Conservation (phyloP, 2,113 vertebrate species). For the Xenopus borealis region DNA sequence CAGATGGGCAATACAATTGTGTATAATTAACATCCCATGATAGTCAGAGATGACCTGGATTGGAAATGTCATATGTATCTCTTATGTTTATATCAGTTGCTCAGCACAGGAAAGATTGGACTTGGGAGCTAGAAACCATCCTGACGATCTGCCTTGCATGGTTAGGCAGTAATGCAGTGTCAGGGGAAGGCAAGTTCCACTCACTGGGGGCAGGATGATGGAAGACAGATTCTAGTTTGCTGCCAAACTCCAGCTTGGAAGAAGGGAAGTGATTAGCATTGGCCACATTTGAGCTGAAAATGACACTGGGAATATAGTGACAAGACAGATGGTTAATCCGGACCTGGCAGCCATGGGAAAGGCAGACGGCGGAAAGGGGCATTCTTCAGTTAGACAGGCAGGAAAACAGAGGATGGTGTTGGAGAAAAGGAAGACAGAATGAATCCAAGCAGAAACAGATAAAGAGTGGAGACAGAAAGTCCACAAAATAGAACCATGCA, state of each 20-base stretch:
- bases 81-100: not conserved
- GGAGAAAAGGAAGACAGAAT: not conserved
- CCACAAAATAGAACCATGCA: not conserved
- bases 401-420: not conserved
- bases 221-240: too few relatives aligned
- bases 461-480: too few relatives aligned
- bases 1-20: too few relatives aligned
- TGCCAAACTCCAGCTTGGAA: slow-evolving; percentile 16
- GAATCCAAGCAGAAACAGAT: not conserved
- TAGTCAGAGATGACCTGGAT: not conserved
- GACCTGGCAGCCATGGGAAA: slow-evolving; percentile 10
- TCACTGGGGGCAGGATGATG: not conserved
- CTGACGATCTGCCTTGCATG: slow-evolving; percentile 10
- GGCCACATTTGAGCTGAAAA: slow-evolving; percentile 27
- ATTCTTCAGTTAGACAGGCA: not conserved
- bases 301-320: slow-evolving; percentile 20
- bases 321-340: slow-evolving; percentile 38
- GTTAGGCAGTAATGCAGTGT: slow-evolving; percentile 20
- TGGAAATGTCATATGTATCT: not conserved
- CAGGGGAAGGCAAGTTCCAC: slow-evolving; percentile 4
- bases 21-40: not conserved
- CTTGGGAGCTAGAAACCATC: not conserved
- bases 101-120: not conserved
- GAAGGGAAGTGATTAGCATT: slow-evolving; percentile 34
- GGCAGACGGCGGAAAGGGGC: slow-evolving; percentile 1